Evolutionary conservation across 92 coral and sea anemone species (phyloP), one percentile per base, ranked within the genome.

Genomic region (Nematostella vectensis): DNA sequence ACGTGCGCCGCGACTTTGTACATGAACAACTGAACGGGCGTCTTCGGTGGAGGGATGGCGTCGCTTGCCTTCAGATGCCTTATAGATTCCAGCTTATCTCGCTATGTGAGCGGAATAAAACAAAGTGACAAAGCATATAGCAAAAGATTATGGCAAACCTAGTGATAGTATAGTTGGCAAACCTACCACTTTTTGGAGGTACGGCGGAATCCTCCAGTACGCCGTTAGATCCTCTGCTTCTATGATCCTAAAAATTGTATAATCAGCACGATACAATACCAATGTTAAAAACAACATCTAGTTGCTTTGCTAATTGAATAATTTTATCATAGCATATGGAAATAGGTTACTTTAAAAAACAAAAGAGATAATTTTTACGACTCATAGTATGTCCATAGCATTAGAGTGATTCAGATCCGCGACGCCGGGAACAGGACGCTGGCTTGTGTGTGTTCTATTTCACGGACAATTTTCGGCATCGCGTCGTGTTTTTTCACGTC

Each of bases 161-260:
- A 11, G 65, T 52, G 16, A 13, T 29, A 62, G 40, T 16, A 30
- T 13, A 20, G 26, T 18, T 29, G 4, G 3, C 43, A 37, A 12
- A 69, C 95, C 23, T 63, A 78, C 98, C 70, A 91, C 37, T 69
- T 82, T 85, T 47, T 81, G 93, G 20, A 86, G 70, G 42, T 62
- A 66, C 4, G 91, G 87, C 26, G 98, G 98, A 18, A 91, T 94
- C 69, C 73, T 88, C 98, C 98, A 91, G 50, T 65, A 88, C 0
- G 85, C 79, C 9, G 71, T 79, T 33, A 91, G 50, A 49, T 91
- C 96, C 26, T 60, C 80, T 60, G 80, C 76, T 17, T 70, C 76
- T 26, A 84, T 64, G 44, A 88, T 81, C 29, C 98, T 91, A 61
- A 11, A 33, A 33, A n/a, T n/a, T n/a, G n/a, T n/a, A n/a, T n/a